Conservation (phyloP, 2,797 vertebrate genomes). For the Emydoidea blandingii region DNA sequence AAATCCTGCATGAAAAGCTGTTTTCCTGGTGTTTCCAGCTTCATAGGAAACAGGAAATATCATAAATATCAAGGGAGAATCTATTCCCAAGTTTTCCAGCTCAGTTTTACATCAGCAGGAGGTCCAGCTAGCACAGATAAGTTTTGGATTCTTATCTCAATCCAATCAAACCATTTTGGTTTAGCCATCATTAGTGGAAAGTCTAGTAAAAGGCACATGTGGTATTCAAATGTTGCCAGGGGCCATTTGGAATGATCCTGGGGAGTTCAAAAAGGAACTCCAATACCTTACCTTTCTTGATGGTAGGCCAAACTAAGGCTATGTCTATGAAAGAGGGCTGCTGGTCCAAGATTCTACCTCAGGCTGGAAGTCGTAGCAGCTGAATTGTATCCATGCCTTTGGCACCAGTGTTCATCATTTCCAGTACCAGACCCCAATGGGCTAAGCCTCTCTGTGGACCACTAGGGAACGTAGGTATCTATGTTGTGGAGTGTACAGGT, state of each 20-base stretch:
- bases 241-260: background rate
- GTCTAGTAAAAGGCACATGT: background rate
- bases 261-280: background rate
- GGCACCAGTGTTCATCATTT: background rate
- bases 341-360: background rate
- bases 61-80: background rate
- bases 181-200: background rate
- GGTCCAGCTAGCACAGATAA: background rate
- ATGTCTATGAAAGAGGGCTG: background rate
- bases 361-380: background rate
- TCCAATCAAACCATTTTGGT: background rate
- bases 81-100: background rate
- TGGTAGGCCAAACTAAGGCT: background rate
- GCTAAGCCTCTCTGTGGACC: background rate
- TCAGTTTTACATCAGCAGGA: background rate
- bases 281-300: background rate
- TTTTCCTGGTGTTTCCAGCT: background rate
- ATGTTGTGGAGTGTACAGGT: background rate
- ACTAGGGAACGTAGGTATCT: background rate
- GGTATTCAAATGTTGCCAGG: background rate
- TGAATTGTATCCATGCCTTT: background rate
- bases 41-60: background rate
- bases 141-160: background rate
- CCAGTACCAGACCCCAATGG: background rate
- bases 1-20: background rate